phyloP scores from a whole-genome alignment of 2,113 vertebrate genomes.

The Myotis yumanensis region DNA sequence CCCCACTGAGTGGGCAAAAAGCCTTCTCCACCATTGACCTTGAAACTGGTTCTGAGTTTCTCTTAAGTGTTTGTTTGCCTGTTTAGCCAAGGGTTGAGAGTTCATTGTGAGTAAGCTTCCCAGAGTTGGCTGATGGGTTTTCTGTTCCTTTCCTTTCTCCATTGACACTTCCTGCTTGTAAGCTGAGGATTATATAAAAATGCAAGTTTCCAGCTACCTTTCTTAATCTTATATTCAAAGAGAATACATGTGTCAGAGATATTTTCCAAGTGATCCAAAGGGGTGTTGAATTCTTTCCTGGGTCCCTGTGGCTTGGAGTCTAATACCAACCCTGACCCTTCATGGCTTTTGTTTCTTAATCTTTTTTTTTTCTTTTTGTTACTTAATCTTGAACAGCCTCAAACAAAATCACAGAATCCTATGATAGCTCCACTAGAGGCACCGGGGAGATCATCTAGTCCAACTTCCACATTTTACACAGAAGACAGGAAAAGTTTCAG shows the following conservation, averaged over 20 bases:
- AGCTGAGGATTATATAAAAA: not conserved
- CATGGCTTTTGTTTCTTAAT: not conserved
- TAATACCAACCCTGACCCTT: not conserved
- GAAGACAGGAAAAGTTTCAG: not conserved
- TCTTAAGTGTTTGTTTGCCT: not conserved
- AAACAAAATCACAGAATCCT: slow-evolving; percentile 11
- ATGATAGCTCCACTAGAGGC: not conserved
- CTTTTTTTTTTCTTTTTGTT: not conserved
- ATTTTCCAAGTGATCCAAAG: slow-evolving; percentile 13
- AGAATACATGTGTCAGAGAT: not conserved
- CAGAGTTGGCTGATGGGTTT: not conserved
- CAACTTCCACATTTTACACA: not conserved
- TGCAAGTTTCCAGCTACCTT: not conserved
- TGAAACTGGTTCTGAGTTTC: not conserved
- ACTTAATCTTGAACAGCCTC: not conserved
- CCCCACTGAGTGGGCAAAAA: not conserved
- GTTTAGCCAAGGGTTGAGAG: not conserved
- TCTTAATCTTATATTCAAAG: not conserved
- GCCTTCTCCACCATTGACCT: not conserved
- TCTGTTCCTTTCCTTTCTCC: not conserved
- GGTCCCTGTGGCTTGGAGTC: not conserved
- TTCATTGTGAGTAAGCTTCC: not conserved
- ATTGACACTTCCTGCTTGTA: not conserved
- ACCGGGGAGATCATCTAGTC: not conserved
- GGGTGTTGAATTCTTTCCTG: not conserved